Evolutionary conservation across 1,140 invertebrate genomes (phyloP).

Genomic region (Phortica variegata): DNA sequence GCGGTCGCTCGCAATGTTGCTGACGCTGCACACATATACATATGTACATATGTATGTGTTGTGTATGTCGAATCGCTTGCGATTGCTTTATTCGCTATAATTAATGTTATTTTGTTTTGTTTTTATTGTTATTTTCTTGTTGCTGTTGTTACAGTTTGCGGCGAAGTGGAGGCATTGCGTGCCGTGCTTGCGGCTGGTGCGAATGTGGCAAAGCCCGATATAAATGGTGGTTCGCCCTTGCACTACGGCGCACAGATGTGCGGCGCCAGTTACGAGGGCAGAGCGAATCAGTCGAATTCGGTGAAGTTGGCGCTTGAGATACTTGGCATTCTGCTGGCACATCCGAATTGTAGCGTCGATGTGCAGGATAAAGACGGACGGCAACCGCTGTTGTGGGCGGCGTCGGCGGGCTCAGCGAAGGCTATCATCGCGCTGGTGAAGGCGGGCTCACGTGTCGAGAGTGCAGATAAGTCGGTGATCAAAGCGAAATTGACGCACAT

Average conservation of each 20-base stretch:
- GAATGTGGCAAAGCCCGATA: constrained; percentile 81
- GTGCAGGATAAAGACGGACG: constrained; percentile 87
- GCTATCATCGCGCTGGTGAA: constrained; percentile 85
- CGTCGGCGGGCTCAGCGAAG: constrained; percentile 90
- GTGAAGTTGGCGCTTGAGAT: constrained; percentile 73
- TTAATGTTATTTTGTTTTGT: constrained; percentile 1
- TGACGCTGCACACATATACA: background rate
- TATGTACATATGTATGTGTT: constrained; percentile 1
- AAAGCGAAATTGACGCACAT: background rate
- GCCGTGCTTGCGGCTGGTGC: constrained; percentile 82
- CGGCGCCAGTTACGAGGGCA: constrained; percentile 72
- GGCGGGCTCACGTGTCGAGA: constrained; percentile 76
- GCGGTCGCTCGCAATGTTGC: background rate
- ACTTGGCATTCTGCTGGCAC: constrained; percentile 77
- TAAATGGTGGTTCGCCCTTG: constrained; percentile 90
- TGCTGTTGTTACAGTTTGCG: constrained; percentile 69
- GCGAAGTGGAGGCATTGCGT: constrained; percentile 83
- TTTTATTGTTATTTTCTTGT: background rate
- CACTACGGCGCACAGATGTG: constrained; percentile 98
- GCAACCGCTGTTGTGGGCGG: constrained; percentile 94
- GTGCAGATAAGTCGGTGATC: constrained; percentile 68
- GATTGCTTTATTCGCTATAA: background rate
- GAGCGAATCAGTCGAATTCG: constrained; percentile 47
- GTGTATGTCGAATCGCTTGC: background rate
- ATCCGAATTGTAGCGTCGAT: constrained; percentile 76